phyloP scores from a whole-genome alignment of 2,797 vertebrate species.

The Zenarchopterus dispar region DNA sequence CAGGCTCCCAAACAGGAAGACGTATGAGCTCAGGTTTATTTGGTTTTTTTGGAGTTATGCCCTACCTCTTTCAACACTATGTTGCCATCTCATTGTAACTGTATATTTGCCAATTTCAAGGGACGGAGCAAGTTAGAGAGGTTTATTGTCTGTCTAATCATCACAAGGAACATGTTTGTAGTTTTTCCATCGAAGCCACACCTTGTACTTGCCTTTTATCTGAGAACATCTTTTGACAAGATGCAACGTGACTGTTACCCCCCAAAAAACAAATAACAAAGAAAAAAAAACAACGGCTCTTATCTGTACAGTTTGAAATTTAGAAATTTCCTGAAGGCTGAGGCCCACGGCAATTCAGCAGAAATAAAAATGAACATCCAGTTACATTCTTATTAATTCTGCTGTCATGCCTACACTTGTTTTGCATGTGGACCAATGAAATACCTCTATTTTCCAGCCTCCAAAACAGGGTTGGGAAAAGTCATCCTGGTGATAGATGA shows the following conservation, averaged over 20 bases:
- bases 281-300: no score
- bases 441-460: slow-evolving; percentile 71
- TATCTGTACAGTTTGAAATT: no score
- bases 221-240: slow-evolving; percentile 19
- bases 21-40: no score
- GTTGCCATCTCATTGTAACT: no score
- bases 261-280: no score
- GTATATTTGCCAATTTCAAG: no score
- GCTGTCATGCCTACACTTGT: not conserved
- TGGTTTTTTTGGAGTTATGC: not conserved
- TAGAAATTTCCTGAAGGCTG: not conserved
- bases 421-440: not conserved
- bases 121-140: no score
- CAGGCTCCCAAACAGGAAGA: not conserved
- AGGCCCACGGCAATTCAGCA: not conserved
- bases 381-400: not conserved
- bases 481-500: slow-evolving; percentile 84
- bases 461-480: slow-evolving; percentile 87
- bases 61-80: not conserved
- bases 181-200: slow-evolving; percentile 13
- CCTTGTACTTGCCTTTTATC: slow-evolving; percentile 35
- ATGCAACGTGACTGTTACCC: no score
- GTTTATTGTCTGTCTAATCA: no score
- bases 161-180: no score
- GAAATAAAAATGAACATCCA: no score